A percentile compares a stretch with the other conserved stretches of the same genome.
These are phyloP conservation scores for Megaceryle maxima DNA, from an alignment of 2,113 vertebrate genomes.

Conservation along the genomic window DNA sequence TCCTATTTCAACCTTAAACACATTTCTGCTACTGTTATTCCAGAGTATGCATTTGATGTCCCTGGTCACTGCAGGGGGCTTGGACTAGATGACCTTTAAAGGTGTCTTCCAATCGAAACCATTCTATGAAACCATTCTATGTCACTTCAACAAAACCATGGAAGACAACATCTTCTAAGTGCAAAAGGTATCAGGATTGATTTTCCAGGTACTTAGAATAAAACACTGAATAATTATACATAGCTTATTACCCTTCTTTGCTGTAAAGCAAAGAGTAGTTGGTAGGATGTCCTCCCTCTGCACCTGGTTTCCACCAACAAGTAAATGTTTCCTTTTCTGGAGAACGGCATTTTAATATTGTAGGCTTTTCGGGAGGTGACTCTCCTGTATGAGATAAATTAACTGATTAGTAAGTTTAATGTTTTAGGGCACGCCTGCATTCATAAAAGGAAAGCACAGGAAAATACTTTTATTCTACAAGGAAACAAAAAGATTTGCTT, in stretches of 20 bases:
- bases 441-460: neutral
- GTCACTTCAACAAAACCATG: neutral
- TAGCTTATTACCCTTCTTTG: conserved; percentile 53
- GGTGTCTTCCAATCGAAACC: no score
- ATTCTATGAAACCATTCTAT: no score
- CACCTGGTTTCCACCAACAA: conserved; percentile 63
- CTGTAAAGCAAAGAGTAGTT: conserved; percentile 61
- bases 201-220: neutral
- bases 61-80: no score
- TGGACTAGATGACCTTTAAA: no score
- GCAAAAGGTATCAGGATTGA: neutral
- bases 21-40: neutral
- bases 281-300: neutral
- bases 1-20: neutral
- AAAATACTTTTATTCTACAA: neutral
- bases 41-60: neutral
- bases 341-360: conserved; percentile 60
- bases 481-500: neutral
- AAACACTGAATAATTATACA: neutral
- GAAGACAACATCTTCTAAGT: neutral
- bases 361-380: conserved; percentile 47
- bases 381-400: neutral
- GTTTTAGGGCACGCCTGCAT: neutral
- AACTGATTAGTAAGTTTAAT: neutral
- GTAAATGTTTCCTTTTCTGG: conserved; percentile 67